phyloP scores from a whole-genome alignment of 2,797 vertebrate species.

The Malurus leucopterus region DNA sequence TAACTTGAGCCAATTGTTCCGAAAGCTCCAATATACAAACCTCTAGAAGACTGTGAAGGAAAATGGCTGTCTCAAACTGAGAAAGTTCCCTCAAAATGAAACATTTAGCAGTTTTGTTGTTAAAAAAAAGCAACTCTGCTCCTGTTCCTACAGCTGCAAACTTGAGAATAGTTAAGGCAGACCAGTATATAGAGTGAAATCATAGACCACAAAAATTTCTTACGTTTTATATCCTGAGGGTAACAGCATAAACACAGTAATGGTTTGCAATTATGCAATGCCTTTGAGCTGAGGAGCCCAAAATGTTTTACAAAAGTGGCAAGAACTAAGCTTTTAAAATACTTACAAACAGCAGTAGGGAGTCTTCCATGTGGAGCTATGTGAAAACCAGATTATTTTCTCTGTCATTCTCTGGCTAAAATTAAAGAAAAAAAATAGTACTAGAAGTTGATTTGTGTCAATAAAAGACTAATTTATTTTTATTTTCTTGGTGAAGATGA shows the following conservation, averaged over 20 bases:
- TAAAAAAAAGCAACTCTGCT: neutral
- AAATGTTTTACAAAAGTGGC: conserved; percentile 12
- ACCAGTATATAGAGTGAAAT: neutral
- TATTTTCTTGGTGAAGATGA: neutral
- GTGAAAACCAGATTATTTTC: neutral
- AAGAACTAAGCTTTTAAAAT: neutral
- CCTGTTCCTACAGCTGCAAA: conserved; percentile 23
- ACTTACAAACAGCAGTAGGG: neutral
- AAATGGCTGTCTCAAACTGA: neutral
- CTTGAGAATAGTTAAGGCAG: conserved; percentile 17
- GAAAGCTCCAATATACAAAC: neutral
- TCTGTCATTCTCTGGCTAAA: neutral
- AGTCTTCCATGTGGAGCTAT: neutral
- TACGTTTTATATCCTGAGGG: conserved; percentile 50
- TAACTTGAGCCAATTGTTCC: conserved; percentile 11
- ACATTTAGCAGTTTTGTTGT: neutral
- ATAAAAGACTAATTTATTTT: neutral
- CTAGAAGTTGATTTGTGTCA: neutral
- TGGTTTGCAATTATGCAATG: conserved; percentile 15
- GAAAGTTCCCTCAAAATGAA: neutral
- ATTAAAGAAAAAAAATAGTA: neutral
- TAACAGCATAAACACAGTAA: conserved; percentile 6
- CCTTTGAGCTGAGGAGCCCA: neutral
- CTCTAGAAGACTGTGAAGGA: neutral
- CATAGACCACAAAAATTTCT: conserved; percentile 34